Percentiles rank a stretch among this genome's conserved stretches.
Evolutionary conservation across 2,113 vertebrate species (phyloP).

Genomic region (Gadus macrocephalus): DNA sequence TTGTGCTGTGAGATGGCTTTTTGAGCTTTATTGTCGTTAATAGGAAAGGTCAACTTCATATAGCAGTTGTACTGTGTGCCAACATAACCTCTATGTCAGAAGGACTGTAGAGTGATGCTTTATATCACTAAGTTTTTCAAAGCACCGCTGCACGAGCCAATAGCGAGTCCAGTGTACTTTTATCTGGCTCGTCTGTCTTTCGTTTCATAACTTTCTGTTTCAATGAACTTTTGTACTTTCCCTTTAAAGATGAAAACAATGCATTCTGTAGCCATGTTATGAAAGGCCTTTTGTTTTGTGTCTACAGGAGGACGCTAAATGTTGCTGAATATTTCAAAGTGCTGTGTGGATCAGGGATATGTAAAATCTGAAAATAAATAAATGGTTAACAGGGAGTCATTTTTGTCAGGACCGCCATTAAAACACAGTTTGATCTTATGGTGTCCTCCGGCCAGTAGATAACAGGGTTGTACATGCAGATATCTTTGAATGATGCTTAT

Average conservation of each 20-base stretch:
- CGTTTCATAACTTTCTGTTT: conserved; percentile 52
- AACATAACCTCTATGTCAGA: conserved; percentile 47
- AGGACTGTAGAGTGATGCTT: conserved; percentile 47
- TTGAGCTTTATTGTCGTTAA: conserved; percentile 47
- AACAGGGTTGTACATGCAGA: conserved; percentile 75
- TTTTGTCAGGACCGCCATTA: conserved; percentile 57
- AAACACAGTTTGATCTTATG: conserved; percentile 52
- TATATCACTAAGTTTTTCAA: conserved; percentile 53
- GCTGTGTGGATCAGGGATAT: conserved; percentile 60
- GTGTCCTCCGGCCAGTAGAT: conserved; percentile 71
- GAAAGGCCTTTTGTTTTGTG: conserved; percentile 41
- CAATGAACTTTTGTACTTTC: conserved; percentile 60
- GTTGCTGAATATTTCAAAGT: conserved; percentile 38
- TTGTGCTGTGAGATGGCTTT: conserved; percentile 59
- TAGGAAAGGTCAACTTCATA: conserved; percentile 32
- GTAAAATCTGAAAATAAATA: conserved; percentile 41
- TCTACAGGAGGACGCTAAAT: conserved; percentile 40
- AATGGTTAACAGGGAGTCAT: conserved; percentile 63
- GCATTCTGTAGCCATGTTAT: conserved; percentile 58
- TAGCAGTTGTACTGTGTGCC: conserved; percentile 47
- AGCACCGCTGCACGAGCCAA: conserved; percentile 60
- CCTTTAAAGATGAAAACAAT: conserved; percentile 59
- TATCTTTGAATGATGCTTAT: conserved; percentile 78
- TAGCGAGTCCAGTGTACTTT: conserved; percentile 33
- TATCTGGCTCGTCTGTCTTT: conserved; percentile 45